Base-by-base conservation (phyloP, 64 coral and sea anemone species). In the Pocillopora verrucosa region DNA sequence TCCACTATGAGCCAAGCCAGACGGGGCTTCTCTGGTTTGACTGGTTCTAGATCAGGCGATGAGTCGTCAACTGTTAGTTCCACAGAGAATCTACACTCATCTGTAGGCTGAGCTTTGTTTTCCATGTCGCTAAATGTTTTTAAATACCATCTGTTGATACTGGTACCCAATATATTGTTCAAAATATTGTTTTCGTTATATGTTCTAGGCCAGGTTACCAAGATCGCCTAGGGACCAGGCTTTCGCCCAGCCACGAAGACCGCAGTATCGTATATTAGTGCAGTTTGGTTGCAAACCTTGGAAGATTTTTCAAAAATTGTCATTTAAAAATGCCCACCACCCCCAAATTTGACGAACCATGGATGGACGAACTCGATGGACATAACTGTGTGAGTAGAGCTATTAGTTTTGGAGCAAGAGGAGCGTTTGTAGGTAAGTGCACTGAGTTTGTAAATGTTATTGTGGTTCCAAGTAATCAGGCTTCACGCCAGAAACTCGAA, bases 281-380 rank as follows among this genome's bases (percentile, higher is more conserved):
- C 41, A 51, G 41, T 51, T 51, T 51, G 41, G 16, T 22, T 7
- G 36, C 20, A 80, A 6, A 38, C 20, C 0, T 11, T 37, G 13
- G 9, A 69, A 2, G 13, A 65, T 82, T 82, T 63, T 30, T 0
- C 16, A 25, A 4, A 1, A 35, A 64, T 82, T 82, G 59, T 64
- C 10, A 1, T 38, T 1, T 41, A 13, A 84, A 56, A 69, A 84
- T 84, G 81, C 62, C 81, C 12, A 20, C 17, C 9, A 61, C 34
- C 36, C 81, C 81, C n/a, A 84, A 84, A 84, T 84, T 84, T 51
- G 36, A 87, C 59, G 88, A 96, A 72, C 94, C 89, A 87, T 92
- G 84, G 60, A 88, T 98, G 73, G 90, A 91, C 56, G 96, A 98
- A 76, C 90, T 98, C 22, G 96, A 98, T 86, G 96, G 96, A 16